A percentile compares a stretch with the other conserved stretches of the same genome.
These are phyloP conservation scores for Ornithorhynchus anatinus DNA, from an alignment of 2,113 vertebrate genomes.

Conservation along the genomic window DNA sequence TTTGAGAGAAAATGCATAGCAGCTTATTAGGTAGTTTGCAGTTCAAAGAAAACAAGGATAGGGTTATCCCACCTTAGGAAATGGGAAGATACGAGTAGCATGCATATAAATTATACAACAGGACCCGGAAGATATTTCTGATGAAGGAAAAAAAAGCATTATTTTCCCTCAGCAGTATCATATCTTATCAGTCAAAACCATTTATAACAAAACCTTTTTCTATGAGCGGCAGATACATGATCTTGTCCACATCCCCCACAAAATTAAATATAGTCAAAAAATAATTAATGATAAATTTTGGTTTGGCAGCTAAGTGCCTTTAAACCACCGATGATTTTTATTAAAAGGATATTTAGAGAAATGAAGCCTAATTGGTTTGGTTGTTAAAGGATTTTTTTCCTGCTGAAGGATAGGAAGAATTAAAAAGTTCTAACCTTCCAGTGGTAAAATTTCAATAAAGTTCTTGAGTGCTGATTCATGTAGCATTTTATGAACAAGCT, in stretches of 20 bases:
- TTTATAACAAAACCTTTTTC: conserved; percentile 17
- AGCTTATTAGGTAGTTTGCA: conserved; percentile 42
- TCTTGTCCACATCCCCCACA: conserved; percentile 41
- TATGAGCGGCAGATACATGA: background rate
- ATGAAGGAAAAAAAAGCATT: background rate
- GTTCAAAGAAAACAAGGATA: conserved; percentile 13
- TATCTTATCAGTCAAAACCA: conserved; percentile 29
- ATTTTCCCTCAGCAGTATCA: conserved; percentile 9
- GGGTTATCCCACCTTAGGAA: conserved; percentile 22
- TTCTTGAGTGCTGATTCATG: conserved; percentile 8
- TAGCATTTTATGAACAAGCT: conserved; percentile 21
- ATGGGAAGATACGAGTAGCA: conserved; percentile 22
- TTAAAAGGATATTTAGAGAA: conserved; percentile 16
- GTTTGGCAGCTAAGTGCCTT: conserved; percentile 48
- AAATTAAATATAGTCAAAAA: conserved; percentile 9
- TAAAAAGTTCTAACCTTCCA: conserved; percentile 6
- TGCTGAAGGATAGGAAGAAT: conserved; percentile 41
- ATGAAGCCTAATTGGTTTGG: conserved; percentile 10
- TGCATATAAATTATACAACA: conserved; percentile 41
- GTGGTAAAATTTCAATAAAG: conserved; percentile 24
- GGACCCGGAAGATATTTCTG: conserved; percentile 15
- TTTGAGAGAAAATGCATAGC: conserved; percentile 53
- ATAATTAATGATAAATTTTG: conserved; percentile 12
- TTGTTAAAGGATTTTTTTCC: conserved; percentile 15
- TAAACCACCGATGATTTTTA: conserved; percentile 14